Conservation (phyloP, 2,888 invertebrate species). For the Mythimna loreyi region DNA sequence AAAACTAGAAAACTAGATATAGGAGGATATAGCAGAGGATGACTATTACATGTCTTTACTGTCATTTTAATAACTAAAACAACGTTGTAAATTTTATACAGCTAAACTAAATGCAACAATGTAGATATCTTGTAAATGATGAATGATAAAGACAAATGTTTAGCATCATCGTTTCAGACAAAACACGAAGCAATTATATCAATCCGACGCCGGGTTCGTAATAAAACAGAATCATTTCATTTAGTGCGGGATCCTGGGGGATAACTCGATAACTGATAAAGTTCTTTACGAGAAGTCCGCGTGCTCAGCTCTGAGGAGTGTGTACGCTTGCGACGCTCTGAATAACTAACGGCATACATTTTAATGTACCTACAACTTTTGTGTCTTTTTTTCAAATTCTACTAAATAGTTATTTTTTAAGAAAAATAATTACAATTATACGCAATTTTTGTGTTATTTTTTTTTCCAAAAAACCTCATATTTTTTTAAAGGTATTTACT, state of each 20-base stretch:
- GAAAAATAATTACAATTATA: no score
- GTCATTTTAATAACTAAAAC: neutral
- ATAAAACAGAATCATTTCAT: conserved; percentile 63
- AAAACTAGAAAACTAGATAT: neutral
- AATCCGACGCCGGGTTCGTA: conserved; percentile 41
- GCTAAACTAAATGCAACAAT: neutral
- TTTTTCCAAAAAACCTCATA: no score
- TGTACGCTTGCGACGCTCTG: conserved; percentile 10
- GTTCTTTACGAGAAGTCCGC: conserved; percentile 48
- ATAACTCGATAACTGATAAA: conserved; percentile 64
- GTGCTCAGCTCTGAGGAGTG: conserved; percentile 22
- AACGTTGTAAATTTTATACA: neutral
- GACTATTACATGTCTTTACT: neutral
- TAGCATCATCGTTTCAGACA: neutral
- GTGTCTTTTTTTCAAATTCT: neutral
- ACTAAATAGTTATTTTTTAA: neutral
- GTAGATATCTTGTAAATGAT: neutral
- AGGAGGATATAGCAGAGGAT: neutral
- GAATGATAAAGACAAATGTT: neutral
- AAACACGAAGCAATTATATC: conserved; percentile 29
- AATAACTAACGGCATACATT: conserved; percentile 42
- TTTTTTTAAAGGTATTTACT: no score
- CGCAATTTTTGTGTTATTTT: no score
- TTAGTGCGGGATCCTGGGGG: conserved; percentile 52
- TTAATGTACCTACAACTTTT: neutral